Conservation (phyloP, 1,140 invertebrate genomes). For the Drosophila pandora region DNA sequence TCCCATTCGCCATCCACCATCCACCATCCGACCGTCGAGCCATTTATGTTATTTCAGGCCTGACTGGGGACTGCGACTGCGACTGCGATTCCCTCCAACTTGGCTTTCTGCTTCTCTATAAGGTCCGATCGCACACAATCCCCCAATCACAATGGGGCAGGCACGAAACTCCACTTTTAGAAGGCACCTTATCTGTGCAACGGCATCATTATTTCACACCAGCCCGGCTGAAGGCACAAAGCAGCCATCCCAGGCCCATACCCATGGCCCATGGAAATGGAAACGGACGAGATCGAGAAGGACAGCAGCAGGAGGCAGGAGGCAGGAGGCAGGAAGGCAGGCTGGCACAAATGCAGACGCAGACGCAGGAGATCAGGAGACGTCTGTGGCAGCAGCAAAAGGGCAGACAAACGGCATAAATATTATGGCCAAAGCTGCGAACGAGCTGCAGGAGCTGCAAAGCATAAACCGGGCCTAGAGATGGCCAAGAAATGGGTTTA, state of each 20-base stretch:
- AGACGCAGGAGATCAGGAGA: constrained; percentile 5
- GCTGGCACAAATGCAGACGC: background rate
- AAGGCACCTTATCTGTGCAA: constrained; percentile 77
- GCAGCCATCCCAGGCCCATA: background rate
- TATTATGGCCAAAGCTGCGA: constrained; percentile 72
- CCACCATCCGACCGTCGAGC: constrained; percentile 36
- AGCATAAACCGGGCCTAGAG: constrained; percentile 43
- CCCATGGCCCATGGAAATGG: constrained; percentile 23
- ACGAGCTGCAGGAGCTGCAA: constrained; percentile 34
- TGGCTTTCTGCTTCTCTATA: constrained; percentile 29
- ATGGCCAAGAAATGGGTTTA: constrained; percentile 9
- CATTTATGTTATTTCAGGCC: constrained; percentile 51
- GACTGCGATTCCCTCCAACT: constrained; percentile 11
- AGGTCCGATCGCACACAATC: constrained; percentile 53
- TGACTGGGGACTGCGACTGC: constrained; percentile 3
- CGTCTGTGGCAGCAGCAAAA: constrained; percentile 55
- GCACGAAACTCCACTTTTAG: constrained; percentile 75
- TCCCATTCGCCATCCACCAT: constrained; percentile 20
- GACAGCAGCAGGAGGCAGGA: constrained; percentile 2
- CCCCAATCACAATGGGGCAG: constrained; percentile 71
- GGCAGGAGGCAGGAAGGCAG: too few species aligned
- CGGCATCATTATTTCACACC: constrained; percentile 83
- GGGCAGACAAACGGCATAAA: constrained; percentile 75
- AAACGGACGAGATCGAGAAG: constrained; percentile 9
- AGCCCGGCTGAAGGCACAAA: constrained; percentile 51